Evolutionary conservation across 2,888 invertebrate genomes (phyloP).

Genomic region (Lissonota sp.): DNA sequence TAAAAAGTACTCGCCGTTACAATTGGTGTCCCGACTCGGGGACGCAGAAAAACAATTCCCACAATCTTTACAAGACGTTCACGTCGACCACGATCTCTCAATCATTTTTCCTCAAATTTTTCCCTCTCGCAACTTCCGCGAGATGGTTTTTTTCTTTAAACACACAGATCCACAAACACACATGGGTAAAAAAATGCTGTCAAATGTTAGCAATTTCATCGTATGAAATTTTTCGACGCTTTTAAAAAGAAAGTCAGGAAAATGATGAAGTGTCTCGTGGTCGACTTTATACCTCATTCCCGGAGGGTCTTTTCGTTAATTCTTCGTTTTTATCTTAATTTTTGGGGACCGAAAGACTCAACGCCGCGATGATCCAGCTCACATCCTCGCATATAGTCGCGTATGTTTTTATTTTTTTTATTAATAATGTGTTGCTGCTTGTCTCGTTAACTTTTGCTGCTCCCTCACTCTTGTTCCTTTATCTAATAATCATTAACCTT

Average conservation of each 20-base stretch:
- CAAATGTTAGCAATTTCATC: conserved; percentile 32
- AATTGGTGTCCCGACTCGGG: conserved; percentile 77
- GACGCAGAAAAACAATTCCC: conserved; percentile 83
- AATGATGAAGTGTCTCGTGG: conserved; percentile 64
- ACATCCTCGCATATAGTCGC: conserved; percentile 81
- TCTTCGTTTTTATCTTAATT: conserved; percentile 59
- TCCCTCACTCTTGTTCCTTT: conserved; percentile 50
- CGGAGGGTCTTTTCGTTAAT: conserved; percentile 74
- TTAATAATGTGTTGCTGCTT: conserved; percentile 46
- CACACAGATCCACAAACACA: background rate
- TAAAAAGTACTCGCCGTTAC: conserved; percentile 79
- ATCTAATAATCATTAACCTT: conserved; percentile 63
- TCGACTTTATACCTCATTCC: conserved; percentile 73
- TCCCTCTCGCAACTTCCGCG: conserved; percentile 52
- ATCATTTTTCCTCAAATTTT: conserved; percentile 46
- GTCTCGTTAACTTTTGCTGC: conserved; percentile 55
- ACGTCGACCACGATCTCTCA: conserved; percentile 67
- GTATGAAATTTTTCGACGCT: conserved; percentile 35
- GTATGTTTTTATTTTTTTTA: conserved; percentile 61
- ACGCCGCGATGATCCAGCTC: conserved; percentile 79
- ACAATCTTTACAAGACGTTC: conserved; percentile 80
- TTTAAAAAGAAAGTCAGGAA: conserved; percentile 42
- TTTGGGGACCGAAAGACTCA: conserved; percentile 76
- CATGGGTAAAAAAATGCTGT: conserved; percentile 12
- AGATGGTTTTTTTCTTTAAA: conserved; percentile 40